These are phyloP conservation scores for Scytalopus superciliaris DNA, from an alignment of 2,113 vertebrate species.

Conservation along the genomic window DNA sequence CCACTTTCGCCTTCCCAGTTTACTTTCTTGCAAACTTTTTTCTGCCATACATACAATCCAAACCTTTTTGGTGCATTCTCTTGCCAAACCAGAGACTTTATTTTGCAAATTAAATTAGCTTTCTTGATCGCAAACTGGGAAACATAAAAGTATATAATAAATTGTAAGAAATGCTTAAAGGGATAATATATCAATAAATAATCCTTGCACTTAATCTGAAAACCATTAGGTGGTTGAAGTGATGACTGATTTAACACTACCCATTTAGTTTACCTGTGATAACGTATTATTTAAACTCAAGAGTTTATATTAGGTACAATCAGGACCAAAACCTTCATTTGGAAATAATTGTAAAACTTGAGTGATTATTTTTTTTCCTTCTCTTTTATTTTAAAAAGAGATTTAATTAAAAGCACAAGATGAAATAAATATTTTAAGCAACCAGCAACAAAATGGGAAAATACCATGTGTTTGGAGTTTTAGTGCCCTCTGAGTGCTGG, in stretches of 20 bases:
- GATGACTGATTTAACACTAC: constrained; percentile 15
- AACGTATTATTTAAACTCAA: not conserved
- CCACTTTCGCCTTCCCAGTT: not conserved
- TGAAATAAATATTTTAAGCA: constrained; percentile 79
- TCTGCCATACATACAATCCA: not conserved
- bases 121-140: constrained; percentile 3
- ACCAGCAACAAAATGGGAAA: constrained; percentile 75
- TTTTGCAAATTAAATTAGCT: not conserved
- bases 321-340: not conserved
- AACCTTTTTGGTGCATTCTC: not conserved
- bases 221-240: not conserved
- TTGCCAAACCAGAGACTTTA: not conserved
- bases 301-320: not conserved
- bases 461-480: constrained; percentile 84
- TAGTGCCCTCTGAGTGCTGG: constrained; percentile 92
- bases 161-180: constrained; percentile 23
- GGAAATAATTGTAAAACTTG: constrained; percentile 32
- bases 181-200: constrained; percentile 21
- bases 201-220: not conserved
- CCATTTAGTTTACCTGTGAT: not conserved
- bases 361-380: not conserved
- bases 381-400: not conserved
- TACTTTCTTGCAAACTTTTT: not conserved
- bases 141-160: not conserved
- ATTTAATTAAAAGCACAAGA: constrained; percentile 75